A percentile compares a stretch with the other conserved stretches of the same genome.
These are phyloP conservation scores for Abramis brama DNA, from an alignment of 2,113 vertebrate genomes.

Conservation along the genomic window DNA sequence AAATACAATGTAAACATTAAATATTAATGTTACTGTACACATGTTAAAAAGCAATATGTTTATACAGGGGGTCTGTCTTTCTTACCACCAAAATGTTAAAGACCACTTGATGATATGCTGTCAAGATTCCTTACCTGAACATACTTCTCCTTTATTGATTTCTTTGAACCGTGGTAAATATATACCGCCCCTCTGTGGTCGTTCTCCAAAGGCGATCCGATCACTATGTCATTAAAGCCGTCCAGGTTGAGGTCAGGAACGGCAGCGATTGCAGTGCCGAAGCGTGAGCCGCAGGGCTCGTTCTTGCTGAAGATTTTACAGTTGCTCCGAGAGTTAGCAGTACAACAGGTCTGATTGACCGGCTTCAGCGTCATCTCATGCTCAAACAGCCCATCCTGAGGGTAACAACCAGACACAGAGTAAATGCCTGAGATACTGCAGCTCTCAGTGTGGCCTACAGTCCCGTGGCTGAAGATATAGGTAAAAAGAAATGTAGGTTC, in stretches of 20 bases:
- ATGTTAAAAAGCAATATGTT: not conserved
- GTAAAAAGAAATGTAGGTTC: not conserved
- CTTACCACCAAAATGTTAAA: not conserved
- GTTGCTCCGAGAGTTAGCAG: slow-evolving; percentile 70
- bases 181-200: slow-evolving; percentile 93
- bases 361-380: slow-evolving; percentile 89
- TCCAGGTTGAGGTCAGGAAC: slow-evolving; percentile 93
- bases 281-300: slow-evolving; percentile 91
- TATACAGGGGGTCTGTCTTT: not conserved
- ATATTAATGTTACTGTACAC: not conserved
- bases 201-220: slow-evolving; percentile 91
- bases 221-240: slow-evolving; percentile 87
- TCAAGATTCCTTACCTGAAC: slow-evolving; percentile 79
- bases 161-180: slow-evolving; percentile 86
- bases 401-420: not conserved
- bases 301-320: slow-evolving; percentile 79
- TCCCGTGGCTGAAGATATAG: too few species aligned
- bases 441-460: not conserved
- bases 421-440: not conserved
- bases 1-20: not conserved
- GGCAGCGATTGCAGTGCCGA: slow-evolving; percentile 92
- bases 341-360: slow-evolving; percentile 86
- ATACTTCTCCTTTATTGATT: slow-evolving; percentile 80
- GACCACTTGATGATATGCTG: not conserved
- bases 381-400: slow-evolving; percentile 79